Percentiles rank a stretch among this genome's conserved stretches.
These are phyloP conservation scores for Scaptomyza caliginosa DNA, from an alignment of 2,888 invertebrate species.

Conservation along the genomic window DNA sequence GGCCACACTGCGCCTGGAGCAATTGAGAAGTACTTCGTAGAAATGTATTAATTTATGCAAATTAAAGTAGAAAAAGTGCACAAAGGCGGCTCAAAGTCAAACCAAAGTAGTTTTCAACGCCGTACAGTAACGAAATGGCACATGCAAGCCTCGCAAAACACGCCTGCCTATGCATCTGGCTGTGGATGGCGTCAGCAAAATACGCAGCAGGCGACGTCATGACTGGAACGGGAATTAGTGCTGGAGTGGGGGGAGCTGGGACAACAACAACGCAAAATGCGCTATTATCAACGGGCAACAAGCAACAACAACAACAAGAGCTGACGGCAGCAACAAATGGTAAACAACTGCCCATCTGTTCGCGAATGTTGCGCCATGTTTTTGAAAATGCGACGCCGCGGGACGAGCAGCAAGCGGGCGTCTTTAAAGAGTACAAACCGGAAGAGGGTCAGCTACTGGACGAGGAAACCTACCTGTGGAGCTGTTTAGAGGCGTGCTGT, in stretches of 20 bases:
- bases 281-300: constrained; percentile 9
- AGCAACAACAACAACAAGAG: constrained; percentile 7
- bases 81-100: constrained; percentile 10
- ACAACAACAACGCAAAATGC: constrained; percentile 46
- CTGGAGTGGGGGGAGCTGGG: constrained; percentile 11
- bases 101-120: constrained; percentile 1
- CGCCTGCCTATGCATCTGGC: constrained; percentile 29
- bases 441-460: constrained; percentile 83
- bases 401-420: constrained; percentile 86
- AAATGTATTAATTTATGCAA: constrained; percentile 51
- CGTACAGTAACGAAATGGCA: constrained; percentile 26
- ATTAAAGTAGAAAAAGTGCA: constrained; percentile 25
- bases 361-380: constrained; percentile 82
- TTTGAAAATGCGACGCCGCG: constrained; percentile 83
- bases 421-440: constrained; percentile 85
- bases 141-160: not conserved
- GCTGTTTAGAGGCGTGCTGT: constrained; percentile 87
- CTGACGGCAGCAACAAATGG: constrained; percentile 2
- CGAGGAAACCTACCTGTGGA: constrained; percentile 87
- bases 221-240: constrained; percentile 15
- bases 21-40: constrained; percentile 18
- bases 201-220: constrained; percentile 59
- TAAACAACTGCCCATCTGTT: constrained; percentile 68
- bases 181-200: constrained; percentile 67
- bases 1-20: constrained; percentile 22